A percentile compares a stretch with the other conserved stretches of the same genome.
These are phyloP conservation scores for Drosophila borborema DNA, from an alignment of 2,888 invertebrate genomes.

Conservation along the genomic window DNA sequence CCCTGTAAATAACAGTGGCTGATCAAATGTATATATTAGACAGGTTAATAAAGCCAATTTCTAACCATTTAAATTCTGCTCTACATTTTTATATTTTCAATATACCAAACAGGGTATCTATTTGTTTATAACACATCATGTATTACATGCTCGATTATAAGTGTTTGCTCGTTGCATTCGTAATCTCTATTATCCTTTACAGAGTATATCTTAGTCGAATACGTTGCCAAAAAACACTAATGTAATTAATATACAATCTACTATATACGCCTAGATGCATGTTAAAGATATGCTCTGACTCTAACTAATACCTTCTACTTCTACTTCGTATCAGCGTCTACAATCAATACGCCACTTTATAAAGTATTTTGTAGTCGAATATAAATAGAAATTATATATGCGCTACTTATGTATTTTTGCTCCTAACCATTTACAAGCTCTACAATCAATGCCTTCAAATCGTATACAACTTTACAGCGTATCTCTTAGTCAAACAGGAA, in stretches of 20 bases:
- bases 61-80: neutral
- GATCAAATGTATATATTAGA: neutral
- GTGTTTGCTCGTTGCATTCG: no score
- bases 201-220: neutral
- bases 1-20: neutral
- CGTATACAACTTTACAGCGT: neutral
- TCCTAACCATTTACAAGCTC: no score
- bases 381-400: no score
- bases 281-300: neutral
- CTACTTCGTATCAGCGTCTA: no score
- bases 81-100: neutral
- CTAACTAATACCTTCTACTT: neutral
- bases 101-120: neutral
- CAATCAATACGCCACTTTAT: neutral
- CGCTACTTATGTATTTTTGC: no score
- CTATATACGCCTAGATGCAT: slow-evolving; percentile 1
- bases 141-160: no score
- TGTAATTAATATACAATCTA: slow-evolving; percentile 2
- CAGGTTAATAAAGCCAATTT: neutral
- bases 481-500: neutral
- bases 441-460: no score
- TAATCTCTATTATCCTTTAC: no score
- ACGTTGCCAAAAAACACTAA: neutral
- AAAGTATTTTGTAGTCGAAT: neutral
- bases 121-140: no score